These are phyloP conservation scores for Wasmannia auropunctata DNA, from an alignment of 1,140 invertebrate species.

Conservation along the genomic window DNA sequence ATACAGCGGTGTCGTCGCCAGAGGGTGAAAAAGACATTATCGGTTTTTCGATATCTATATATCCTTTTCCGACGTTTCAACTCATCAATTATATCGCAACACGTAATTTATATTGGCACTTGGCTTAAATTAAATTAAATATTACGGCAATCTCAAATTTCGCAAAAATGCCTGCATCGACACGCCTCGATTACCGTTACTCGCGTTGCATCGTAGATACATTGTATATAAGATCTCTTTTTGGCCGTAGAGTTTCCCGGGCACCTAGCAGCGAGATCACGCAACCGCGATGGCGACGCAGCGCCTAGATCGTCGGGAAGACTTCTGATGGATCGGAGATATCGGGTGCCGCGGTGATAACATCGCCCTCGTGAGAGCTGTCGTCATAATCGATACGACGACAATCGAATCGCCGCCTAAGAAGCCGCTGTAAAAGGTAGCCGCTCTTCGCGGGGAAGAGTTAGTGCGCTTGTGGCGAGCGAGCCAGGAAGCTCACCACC, in stretches of 20 bases:
- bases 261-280: not conserved
- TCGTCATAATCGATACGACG: constrained; percentile 25
- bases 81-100: not conserved
- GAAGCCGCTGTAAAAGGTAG: constrained; percentile 9
- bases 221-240: constrained; percentile 1
- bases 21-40: not conserved
- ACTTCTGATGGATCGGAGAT: constrained; percentile 50
- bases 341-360: constrained; percentile 33
- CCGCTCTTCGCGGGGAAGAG: not conserved
- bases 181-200: not conserved
- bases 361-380: constrained; percentile 20
- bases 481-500: constrained; percentile 12
- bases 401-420: constrained; percentile 11
- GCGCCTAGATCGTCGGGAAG: constrained; percentile 36
- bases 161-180: not conserved
- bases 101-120: not conserved
- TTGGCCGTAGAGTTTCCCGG: not conserved
- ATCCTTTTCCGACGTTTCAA: not conserved
- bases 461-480: constrained; percentile 53
- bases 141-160: not conserved
- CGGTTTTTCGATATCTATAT: not conserved
- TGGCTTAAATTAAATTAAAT: constrained; percentile 1
- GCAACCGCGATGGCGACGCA: not conserved
- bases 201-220: not conserved
- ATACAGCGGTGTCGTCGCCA: not conserved